These are phyloP conservation scores for Drosophila kepulauana DNA, from an alignment of 1,140 invertebrate species.

Conservation along the genomic window DNA sequence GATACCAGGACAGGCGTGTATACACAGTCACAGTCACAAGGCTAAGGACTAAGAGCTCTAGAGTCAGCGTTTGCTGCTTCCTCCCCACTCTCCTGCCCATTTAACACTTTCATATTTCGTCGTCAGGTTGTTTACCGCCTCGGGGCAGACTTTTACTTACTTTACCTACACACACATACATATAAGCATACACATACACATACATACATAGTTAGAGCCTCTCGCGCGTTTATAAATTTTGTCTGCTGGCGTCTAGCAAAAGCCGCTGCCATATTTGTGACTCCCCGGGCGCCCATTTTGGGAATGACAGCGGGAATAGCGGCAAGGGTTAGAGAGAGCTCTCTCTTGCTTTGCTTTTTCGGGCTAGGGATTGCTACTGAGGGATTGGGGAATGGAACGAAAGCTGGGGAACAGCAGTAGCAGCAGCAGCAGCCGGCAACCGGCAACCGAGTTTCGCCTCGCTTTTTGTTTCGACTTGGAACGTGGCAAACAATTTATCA, in stretches of 20 bases:
- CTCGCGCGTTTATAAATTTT: constrained; percentile 69
- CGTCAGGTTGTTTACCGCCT: constrained; percentile 71
- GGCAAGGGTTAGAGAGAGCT: background rate
- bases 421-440: constrained; percentile 3
- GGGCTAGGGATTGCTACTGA: background rate
- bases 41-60: constrained; percentile 42
- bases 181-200: constrained; percentile 4
- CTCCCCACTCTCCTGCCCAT: constrained; percentile 51
- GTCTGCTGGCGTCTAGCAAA: constrained; percentile 43
- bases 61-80: constrained; percentile 31
- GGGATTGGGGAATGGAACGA: background rate
- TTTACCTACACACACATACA: constrained; percentile 20
- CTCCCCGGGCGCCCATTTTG: constrained; percentile 73
- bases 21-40: constrained; percentile 39
- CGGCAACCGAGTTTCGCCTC: background rate
- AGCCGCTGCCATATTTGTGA: constrained; percentile 77
- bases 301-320: constrained; percentile 40
- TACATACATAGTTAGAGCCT: background rate
- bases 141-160: constrained; percentile 70
- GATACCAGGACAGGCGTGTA: constrained; percentile 41
- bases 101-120: constrained; percentile 79
- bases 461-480: constrained; percentile 65
- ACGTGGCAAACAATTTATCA: constrained; percentile 81
- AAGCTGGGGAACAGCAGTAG: constrained; percentile 3
- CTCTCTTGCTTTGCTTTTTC: constrained; percentile 1